Conservation (phyloP, 2,113 vertebrate species). For the Cheilinus undulatus region DNA sequence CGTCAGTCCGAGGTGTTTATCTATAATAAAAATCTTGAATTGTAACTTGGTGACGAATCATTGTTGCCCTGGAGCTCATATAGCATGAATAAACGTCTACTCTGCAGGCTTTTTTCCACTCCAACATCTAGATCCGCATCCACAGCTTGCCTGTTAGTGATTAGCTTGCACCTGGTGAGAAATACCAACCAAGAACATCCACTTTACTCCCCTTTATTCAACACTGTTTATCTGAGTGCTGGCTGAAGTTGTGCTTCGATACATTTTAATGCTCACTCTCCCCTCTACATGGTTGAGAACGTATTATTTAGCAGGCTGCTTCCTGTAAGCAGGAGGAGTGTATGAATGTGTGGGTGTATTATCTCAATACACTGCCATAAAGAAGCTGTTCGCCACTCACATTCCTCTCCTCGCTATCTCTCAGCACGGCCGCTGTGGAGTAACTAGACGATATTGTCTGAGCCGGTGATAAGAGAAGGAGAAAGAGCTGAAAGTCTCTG, state of each 20-base stretch:
- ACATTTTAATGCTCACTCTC: conserved; percentile 37
- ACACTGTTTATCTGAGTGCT: conserved; percentile 35
- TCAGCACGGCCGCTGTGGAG: conserved; percentile 47
- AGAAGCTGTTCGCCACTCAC: conserved; percentile 46
- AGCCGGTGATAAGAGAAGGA: conserved; percentile 52
- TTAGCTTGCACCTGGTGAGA: conserved; percentile 30
- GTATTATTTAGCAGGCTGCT: conserved; percentile 27
- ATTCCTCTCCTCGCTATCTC: conserved; percentile 33
- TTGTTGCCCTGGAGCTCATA: conserved; percentile 46
- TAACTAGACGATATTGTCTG: conserved; percentile 52
- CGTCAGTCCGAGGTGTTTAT: conserved; percentile 68
- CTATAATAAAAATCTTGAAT: conserved; percentile 66
- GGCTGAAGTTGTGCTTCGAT: conserved; percentile 34
- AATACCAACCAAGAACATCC: conserved; percentile 36
- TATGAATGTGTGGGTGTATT: conserved; percentile 36
- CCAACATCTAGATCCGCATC: conserved; percentile 34
- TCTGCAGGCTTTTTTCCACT: conserved; percentile 8
- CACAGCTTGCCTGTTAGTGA: conserved; percentile 48
- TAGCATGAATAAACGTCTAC: conserved; percentile 29
- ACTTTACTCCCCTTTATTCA: conserved; percentile 36
- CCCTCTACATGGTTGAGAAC: conserved; percentile 3
- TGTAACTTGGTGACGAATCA: conserved; percentile 44
- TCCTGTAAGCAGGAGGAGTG: conserved; percentile 29
- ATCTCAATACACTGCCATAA: conserved; percentile 54
- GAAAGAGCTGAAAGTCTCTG: neutral